These are phyloP conservation scores for Aspidapion aeneum DNA, from an alignment of 2,888 invertebrate genomes.

Conservation along the genomic window DNA sequence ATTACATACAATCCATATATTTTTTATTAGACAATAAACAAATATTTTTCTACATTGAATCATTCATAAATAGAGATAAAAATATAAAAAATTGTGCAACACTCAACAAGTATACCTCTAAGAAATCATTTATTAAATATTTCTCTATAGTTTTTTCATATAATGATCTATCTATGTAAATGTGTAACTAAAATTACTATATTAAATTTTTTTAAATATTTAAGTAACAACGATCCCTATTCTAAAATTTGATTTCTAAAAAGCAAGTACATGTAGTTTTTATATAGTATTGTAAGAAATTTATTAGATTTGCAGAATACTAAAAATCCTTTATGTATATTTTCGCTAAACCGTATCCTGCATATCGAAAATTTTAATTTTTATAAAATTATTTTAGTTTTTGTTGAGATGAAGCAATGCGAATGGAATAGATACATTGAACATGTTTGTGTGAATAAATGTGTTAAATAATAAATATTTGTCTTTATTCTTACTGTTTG, in stretches of 20 bases:
- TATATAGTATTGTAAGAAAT: too few species aligned
- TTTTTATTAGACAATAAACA: not conserved
- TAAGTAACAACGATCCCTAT: conserved; percentile 50
- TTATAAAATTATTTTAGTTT: not conserved
- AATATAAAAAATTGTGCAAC: conserved; percentile 41
- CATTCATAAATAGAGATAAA: conserved; percentile 19
- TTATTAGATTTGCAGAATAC: too few species aligned
- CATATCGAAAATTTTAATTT: too few species aligned
- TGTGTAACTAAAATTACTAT: conserved; percentile 36
- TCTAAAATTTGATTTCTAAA: conserved; percentile 47
- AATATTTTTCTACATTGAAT: not conserved
- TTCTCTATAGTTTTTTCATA: conserved; percentile 37
- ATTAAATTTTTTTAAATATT: conserved; percentile 41
- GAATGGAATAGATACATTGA: not conserved
- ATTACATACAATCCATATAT: not conserved
- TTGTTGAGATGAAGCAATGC: not conserved
- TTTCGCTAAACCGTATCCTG: too few species aligned
- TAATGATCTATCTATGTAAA: conserved; percentile 40
- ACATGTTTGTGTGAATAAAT: not conserved
- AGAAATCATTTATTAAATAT: conserved; percentile 36
- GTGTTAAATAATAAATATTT: too few species aligned
- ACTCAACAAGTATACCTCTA: conserved; percentile 41
- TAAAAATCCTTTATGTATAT: too few species aligned
- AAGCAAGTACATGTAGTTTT: conserved; percentile 40
- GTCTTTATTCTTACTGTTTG: not conserved